These are phyloP conservation scores for Harmothoe impar DNA, from an alignment of 2,888 invertebrate species.

Conservation along the genomic window DNA sequence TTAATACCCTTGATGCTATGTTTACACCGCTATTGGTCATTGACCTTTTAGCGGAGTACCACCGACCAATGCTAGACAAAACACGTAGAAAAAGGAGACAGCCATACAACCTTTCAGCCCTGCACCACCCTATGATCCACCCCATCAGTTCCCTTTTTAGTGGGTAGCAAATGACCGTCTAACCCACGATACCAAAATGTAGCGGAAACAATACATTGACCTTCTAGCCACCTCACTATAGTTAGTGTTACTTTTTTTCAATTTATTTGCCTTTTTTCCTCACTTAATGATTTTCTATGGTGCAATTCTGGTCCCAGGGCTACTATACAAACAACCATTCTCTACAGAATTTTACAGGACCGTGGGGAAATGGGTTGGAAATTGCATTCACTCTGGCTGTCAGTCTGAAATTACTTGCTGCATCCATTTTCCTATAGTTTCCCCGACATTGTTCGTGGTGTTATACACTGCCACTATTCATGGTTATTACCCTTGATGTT, in stretches of 20 bases:
- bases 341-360: neutral
- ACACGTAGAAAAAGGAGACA: no score
- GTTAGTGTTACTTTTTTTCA: neutral
- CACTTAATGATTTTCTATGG: neutral
- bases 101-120: no score
- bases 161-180: no score
- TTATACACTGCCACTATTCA: no score
- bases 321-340: neutral
- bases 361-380: slow-evolving; percentile 14
- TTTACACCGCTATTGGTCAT: no score
- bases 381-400: neutral
- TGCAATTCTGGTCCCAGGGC: neutral
- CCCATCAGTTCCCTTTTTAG: no score
- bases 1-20: no score
- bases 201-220: slow-evolving; percentile 17
- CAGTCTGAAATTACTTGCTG: neutral
- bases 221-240: neutral
- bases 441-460: no score
- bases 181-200: neutral
- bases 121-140: no score
- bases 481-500: neutral
- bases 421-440: neutral
- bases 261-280: neutral
- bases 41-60: no score
- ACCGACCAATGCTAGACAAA: no score